These are phyloP conservation scores for Polypterus senegalus DNA, from an alignment of 2,113 vertebrate genomes.

Conservation along the genomic window DNA sequence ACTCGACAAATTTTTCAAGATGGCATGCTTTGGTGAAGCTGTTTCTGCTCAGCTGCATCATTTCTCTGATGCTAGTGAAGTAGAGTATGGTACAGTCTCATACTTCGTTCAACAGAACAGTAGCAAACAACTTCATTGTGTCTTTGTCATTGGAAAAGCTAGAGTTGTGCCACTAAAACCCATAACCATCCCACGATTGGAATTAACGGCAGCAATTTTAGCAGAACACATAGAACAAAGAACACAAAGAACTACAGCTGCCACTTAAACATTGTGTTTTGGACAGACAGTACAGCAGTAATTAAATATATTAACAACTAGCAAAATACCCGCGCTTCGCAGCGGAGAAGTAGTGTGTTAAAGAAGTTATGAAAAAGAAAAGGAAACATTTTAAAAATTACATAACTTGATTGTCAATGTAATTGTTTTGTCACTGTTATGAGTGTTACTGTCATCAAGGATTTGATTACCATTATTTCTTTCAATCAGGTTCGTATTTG, in stretches of 20 bases:
- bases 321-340: no score
- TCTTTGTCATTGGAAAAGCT: constrained; percentile 9
- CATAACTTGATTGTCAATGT: no score
- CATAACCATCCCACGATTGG: constrained; percentile 7
- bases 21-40: not conserved
- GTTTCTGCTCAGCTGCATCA: not conserved
- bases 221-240: constrained; percentile 9
- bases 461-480: no score
- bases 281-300: constrained; percentile 8
- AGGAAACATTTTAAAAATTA: no score
- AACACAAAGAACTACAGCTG: constrained; percentile 7
- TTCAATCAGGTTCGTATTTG: no score
- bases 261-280: constrained; percentile 5
- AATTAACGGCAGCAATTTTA: constrained; percentile 5
- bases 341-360: no score
- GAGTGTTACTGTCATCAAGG: no score
- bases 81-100: constrained; percentile 1
- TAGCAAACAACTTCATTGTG: not conserved
- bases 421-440: no score
- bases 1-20: not conserved
- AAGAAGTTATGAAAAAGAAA: no score
- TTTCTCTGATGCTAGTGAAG: constrained; percentile 7
- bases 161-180: constrained; percentile 9
- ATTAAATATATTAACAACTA: constrained; percentile 14
- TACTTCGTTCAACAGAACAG: not conserved